phyloP scores from a whole-genome alignment of 2,113 vertebrate species.

The Caloenas nicobarica region DNA sequence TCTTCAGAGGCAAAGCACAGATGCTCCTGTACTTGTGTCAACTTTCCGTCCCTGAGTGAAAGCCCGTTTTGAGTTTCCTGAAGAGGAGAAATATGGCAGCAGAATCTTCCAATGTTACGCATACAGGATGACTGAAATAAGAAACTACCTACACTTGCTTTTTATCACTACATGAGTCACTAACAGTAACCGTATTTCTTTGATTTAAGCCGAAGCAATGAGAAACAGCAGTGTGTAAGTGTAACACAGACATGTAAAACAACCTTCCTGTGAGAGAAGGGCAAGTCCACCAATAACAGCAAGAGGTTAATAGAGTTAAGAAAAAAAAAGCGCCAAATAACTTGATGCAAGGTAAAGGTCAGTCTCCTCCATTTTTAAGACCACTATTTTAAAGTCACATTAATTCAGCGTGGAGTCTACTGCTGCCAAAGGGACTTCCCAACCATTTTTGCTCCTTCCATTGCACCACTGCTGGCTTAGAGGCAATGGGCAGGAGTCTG shows the following conservation, averaged over 20 bases:
- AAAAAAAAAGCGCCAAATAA: neutral
- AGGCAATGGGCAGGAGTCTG: neutral
- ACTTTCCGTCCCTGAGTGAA: neutral
- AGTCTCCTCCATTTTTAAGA: neutral
- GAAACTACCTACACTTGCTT: neutral
- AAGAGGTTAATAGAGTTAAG: neutral
- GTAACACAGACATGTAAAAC: neutral
- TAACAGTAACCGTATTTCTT: neutral
- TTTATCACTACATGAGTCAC: neutral
- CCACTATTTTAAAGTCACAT: neutral
- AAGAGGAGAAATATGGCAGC: neutral
- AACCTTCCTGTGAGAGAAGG: neutral
- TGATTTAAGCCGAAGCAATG: neutral
- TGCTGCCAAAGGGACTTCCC: neutral
- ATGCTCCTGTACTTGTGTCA: neutral
- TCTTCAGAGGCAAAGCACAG: neutral
- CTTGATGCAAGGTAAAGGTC: neutral
- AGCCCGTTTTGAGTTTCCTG: neutral
- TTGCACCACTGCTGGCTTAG: neutral
- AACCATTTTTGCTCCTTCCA: neutral
- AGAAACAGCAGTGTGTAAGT: neutral
- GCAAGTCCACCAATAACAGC: neutral
- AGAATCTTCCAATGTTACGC: neutral
- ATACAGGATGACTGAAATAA: neutral
- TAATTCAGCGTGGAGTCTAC: neutral